Base-by-base conservation (phyloP, 2,113 vertebrate genomes). In the Cygnus buccinator region DNA sequence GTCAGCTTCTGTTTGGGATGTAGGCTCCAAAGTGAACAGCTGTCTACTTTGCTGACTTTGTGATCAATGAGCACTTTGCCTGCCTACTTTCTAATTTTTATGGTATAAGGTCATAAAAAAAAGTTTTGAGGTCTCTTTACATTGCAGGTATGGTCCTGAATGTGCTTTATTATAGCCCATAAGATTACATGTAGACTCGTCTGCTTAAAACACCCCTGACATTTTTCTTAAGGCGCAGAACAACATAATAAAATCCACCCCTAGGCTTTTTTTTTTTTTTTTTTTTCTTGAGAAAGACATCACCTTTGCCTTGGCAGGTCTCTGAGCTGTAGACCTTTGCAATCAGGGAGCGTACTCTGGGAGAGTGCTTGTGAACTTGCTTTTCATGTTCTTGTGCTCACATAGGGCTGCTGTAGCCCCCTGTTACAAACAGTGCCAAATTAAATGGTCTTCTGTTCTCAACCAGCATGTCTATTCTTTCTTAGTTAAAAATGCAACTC, bases 401-500 rank as follows among this genome's bases (percentile, higher is more conserved):
- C 0, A 0, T 25, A 43, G 39, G 22, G 57, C 39, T 70, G 21
- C 35, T 91, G 16, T 52, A 57, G 33, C 66, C 3, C 9, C 4
- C 26, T 11, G 3, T 43, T 50, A 82, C 37, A 82, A 91, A 41
- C 5, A 48, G 11, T 67, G n/a, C 25, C 72, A 55, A 62, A 59
- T 78, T 19, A 71, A 71, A 67, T 9, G 13, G 18, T n/a, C 65
- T 78, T 84, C 13, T 77, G 13, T 62, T 82, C 46, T 63, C 41
- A 55, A 21, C 28, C 35, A 59, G 28, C n/a, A 25, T 13, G 6
- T 18, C 7, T 66, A 3, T 41, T 88, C 35, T 46, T 90, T 15
- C 61, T 91, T 41, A 37, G 23, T 46, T 82, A 87, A 62, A 0
- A 3, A 19, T 59, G 1, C 3, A 62, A 19, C 1, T 13, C 0